Conservation (phyloP, 2,888 invertebrate species). For the Lasioglossum pauxillum region DNA sequence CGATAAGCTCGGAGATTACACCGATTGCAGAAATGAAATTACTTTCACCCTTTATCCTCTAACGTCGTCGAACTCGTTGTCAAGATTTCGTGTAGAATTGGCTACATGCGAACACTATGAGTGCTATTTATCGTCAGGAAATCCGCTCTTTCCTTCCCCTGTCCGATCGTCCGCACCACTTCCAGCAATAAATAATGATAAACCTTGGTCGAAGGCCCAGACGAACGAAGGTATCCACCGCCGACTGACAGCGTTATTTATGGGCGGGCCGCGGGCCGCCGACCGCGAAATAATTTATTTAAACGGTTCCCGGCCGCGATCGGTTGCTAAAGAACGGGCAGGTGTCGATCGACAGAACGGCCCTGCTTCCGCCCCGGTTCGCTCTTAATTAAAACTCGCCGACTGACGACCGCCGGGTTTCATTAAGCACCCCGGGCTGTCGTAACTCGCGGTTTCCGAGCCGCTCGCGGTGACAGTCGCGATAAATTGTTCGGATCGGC, state of each 20-base stretch:
- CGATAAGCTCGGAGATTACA: neutral
- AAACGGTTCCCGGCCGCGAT: conserved; percentile 27
- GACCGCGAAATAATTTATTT: conserved; percentile 38
- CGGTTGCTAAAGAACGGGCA: conserved; percentile 20
- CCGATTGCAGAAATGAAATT: neutral
- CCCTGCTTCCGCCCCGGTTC: neutral
- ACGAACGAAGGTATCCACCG: conserved; percentile 10
- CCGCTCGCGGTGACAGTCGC: neutral
- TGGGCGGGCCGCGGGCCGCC: neutral
- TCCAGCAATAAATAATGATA: conserved; percentile 53
- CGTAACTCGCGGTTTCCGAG: neutral
- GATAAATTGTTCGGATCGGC: neutral
- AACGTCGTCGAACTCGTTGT: neutral
- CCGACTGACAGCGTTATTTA: conserved; percentile 25
- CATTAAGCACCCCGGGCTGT: conserved; percentile 1
- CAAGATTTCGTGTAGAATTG: neutral
- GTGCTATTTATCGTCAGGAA: no score
- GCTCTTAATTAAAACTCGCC: conserved; percentile 38
- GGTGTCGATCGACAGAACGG: conserved; percentile 18
- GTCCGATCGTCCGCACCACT: conserved; percentile 16
- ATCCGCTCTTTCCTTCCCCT: neutral
- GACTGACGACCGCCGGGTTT: neutral
- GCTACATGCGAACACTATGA: no score
- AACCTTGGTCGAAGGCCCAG: conserved; percentile 11
- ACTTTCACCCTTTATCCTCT: neutral